Conservation (phyloP, 2,888 invertebrate genomes). For the Tipula confusa region DNA sequence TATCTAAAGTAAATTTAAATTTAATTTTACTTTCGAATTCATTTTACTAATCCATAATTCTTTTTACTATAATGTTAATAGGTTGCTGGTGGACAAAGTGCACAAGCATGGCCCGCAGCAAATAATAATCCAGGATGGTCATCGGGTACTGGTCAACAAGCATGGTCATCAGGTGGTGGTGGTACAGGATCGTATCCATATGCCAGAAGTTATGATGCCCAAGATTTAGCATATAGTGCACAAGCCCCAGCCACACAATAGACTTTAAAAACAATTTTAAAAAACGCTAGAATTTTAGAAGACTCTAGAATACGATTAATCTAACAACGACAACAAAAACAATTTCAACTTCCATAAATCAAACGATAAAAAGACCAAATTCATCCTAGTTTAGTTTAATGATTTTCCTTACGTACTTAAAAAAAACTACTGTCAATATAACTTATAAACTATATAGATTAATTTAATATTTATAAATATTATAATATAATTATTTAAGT, state of each 20-base stretch:
- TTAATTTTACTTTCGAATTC: neutral
- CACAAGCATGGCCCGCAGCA: conserved; percentile 37
- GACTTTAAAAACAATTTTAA: neutral
- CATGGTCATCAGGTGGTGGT: conserved; percentile 44
- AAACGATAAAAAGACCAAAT: neutral
- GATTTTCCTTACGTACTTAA: neutral
- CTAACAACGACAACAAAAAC: neutral
- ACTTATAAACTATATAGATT: neutral
- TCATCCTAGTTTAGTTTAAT: neutral
- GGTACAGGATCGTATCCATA: conserved; percentile 51
- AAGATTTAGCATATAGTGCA: conserved; percentile 66
- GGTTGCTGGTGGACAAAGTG: conserved; percentile 36
- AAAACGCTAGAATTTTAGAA: neutral
- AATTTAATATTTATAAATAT: conserved; percentile 25
- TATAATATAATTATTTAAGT: neutral
- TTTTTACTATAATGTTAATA: conserved; percentile 30
- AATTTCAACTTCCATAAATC: neutral
- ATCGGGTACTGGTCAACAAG: conserved; percentile 38
- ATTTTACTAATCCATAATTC: neutral
- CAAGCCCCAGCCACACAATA: conserved; percentile 51
- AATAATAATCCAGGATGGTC: conserved; percentile 39
- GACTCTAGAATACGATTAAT: neutral
- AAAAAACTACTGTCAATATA: neutral
- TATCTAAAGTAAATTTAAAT: conserved; percentile 42
- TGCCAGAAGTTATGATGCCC: conserved; percentile 57